These are phyloP conservation scores for Tolmerus cingulatus DNA, from an alignment of 2,888 invertebrate species.

Conservation along the genomic window DNA sequence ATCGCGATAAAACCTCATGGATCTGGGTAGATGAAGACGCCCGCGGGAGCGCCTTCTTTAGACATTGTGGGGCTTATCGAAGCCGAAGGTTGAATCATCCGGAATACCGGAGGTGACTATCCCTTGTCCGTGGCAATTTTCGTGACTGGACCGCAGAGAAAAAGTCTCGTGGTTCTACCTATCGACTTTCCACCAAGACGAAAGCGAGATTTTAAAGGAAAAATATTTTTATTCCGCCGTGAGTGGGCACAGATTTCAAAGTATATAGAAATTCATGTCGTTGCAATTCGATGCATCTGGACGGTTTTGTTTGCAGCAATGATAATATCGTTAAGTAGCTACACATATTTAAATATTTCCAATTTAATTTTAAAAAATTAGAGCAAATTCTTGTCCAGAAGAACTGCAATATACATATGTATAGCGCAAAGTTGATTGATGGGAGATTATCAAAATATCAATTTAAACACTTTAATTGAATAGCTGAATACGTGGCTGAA, in stretches of 20 bases:
- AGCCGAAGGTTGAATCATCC: not conserved
- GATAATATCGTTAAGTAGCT: not conserved
- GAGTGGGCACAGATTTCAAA: not conserved
- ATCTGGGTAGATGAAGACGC: not conserved
- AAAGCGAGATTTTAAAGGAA: not conserved
- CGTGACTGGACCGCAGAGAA: not conserved
- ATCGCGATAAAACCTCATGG: not conserved
- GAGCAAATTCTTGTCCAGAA: too few relatives aligned
- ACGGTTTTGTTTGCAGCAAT: not conserved
- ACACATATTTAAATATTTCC: not conserved
- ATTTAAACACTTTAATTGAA: too few relatives aligned
- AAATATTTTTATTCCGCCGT: not conserved
- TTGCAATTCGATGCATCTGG: not conserved
- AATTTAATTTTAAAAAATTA: not conserved
- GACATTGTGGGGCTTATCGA: not conserved
- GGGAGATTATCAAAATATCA: too few relatives aligned
- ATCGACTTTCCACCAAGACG: not conserved
- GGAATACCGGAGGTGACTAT: not conserved
- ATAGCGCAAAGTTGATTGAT: too few relatives aligned
- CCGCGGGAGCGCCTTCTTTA: not conserved
- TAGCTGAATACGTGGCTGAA: too few relatives aligned
- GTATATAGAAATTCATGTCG: not conserved
- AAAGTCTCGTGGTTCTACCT: not conserved
- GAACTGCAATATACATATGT: too few relatives aligned
- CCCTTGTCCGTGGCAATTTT: not conserved